Conservation (phyloP, 2,797 vertebrate species). For the Xiphophorus birchmanni region DNA sequence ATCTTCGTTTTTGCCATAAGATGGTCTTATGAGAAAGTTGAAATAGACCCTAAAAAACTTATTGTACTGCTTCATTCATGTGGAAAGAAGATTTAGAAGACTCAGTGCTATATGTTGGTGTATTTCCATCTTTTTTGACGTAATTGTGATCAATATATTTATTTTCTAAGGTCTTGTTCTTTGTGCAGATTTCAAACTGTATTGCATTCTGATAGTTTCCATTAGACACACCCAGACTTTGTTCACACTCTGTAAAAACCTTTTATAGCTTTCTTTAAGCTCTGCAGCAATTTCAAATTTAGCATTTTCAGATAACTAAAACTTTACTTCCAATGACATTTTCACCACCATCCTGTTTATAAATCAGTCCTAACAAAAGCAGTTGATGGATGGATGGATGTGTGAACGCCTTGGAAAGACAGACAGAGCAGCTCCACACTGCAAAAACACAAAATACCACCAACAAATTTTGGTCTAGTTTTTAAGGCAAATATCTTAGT, state of each 20-base stretch:
- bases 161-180: not conserved
- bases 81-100: not conserved
- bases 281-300: too few relatives aligned
- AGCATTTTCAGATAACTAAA: not conserved
- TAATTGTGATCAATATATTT: not conserved
- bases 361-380: not conserved
- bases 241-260: too few relatives aligned
- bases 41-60: too few relatives aligned
- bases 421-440: conserved; percentile 30
- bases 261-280: not conserved
- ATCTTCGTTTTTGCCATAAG: too few relatives aligned
- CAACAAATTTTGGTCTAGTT: too few relatives aligned
- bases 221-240: not conserved
- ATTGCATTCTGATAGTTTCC: not conserved
- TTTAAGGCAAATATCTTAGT: too few relatives aligned
- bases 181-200: not conserved
- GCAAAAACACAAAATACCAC: too few relatives aligned
- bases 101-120: not conserved
- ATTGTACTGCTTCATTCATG: not conserved
- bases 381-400: not conserved
- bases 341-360: not conserved
- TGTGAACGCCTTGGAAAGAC: conserved; percentile 17
- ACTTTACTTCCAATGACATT: not conserved
- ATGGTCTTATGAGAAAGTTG: too few relatives aligned
- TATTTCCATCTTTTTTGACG: not conserved